Evolutionary conservation across 2,888 invertebrate species (phyloP), one percentile per base, ranked within the genome.

Genomic region (Gibbula magus): DNA sequence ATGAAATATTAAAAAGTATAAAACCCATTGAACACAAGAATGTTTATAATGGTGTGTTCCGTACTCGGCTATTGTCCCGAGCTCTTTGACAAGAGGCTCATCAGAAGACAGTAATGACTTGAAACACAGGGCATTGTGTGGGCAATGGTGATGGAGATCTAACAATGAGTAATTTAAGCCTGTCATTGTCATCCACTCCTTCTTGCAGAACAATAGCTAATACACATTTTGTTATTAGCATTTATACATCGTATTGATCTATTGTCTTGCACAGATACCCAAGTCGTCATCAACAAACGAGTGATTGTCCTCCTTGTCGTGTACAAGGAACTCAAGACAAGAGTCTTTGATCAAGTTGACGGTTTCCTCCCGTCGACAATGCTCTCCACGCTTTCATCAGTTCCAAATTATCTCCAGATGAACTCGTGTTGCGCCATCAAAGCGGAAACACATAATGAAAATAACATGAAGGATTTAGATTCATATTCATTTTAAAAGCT

Each of bases 151-250:
- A 61, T 29, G 61, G 29, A 20, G 35, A 10, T 7, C 3, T 32
- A 7, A 70, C 39, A 39, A 70, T n/a, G 32, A 18, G 39, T 2
- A n/a, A 5, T 16, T 70, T 70, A 70, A 70, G 70, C 20, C 70
- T 10, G 39, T 10, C 70, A 32, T 70, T 70, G 70, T 70, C 8
- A 10, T n/a, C 45, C 10, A 45, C 10, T 45, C 16, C 70, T 13
- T 35, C 70, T n/a, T 35, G 70, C 35, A 20, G 13, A 70, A 70
- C 39, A 70, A 70, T 70, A 70, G 20, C 32, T 20, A 70, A 70
- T 70, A 70, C 32, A 70, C 35, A 70, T 70, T 61, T 70, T 20
- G 70, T 35, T 39, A 39, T 70, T 70, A 70, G 35, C 39, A 70
- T 35, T 70, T 32, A 45, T 45, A 45, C 45, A 5, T 1, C 5